phyloP scores from a whole-genome alignment of 2,797 vertebrate genomes.

The Pampus argenteus region DNA sequence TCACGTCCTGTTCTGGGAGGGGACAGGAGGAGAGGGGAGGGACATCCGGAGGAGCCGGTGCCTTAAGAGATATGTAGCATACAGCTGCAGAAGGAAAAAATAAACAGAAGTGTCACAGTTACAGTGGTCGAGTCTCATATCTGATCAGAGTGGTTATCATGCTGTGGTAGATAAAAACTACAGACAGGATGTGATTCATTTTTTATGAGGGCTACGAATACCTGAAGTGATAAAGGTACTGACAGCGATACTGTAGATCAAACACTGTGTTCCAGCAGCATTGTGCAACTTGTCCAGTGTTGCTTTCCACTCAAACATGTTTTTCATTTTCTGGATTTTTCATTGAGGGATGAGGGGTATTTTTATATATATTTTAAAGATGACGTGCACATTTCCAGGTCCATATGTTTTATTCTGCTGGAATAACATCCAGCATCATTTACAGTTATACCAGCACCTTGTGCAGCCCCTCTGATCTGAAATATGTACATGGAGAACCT shows the following conservation, averaged over 20 bases:
- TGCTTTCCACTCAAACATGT: not conserved
- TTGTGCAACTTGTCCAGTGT: too few species aligned
- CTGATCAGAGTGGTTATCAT: constrained; percentile 8
- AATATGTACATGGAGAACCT: too few species aligned
- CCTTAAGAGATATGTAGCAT: constrained; percentile 47
- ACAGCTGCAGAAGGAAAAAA: constrained; percentile 64
- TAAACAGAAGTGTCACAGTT: constrained; percentile 32
- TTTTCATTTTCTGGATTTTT: not conserved
- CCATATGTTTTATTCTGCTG: too few species aligned
- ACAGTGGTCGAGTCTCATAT: constrained; percentile 16
- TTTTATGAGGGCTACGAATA: not conserved
- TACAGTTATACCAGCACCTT: too few species aligned
- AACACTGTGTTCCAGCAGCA: too few species aligned
- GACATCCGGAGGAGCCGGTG: constrained; percentile 68
- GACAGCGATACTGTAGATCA: too few species aligned
- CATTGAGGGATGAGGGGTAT: too few species aligned
- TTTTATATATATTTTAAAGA: too few species aligned
- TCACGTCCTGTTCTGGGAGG: constrained; percentile 77
- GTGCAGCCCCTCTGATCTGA: too few species aligned
- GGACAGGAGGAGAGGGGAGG: constrained; percentile 59
- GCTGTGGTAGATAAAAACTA: not conserved
- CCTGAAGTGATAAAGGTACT: not conserved
- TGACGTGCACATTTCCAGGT: too few species aligned
- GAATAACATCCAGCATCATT: too few species aligned
- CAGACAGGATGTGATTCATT: not conserved